Evolutionary conservation across 2,888 invertebrate species (phyloP), one percentile per base, ranked within the genome.

Genomic region (Macaria notata): DNA sequence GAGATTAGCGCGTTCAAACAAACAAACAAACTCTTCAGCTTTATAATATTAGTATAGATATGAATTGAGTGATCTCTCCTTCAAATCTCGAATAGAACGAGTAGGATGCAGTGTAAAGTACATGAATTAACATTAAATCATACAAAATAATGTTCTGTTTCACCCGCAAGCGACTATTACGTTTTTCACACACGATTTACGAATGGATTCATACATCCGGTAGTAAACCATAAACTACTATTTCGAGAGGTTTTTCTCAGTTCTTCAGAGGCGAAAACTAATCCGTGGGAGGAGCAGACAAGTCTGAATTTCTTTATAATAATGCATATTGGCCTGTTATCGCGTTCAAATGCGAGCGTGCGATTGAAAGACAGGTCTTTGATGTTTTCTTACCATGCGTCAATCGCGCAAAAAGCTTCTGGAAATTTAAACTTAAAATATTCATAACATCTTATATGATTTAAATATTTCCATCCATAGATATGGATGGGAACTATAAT

Each of bases 271-370:
- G 41, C 45, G 52, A 54, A 56, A 60, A 46, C 41, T 19, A 29
- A 1, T 4, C 30, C 56, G 60, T 60, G 56, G 60, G 60, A 56
- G 56, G 45, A 54, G 47, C 56, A 61, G 60, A 61, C 56, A 9
- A 29, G 56, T 60, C 56, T 60, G 44, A 53, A 44, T 49, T 41
- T 41, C 41, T 5, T 1, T 41, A 41, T 9, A 41, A 42, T 46
- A 41, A 49, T 49, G 53, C 42, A 42, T 31, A 45, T 47, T 6
- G 7, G 4, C 9, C 42, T 44, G 46, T 7, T 38, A 19, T 31
- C 7, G 43, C 31, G 50, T 43, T 50, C 44, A 52, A 44, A 56
- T 45, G 9, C 38, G 19, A 42, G 44, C 31, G 51, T 38, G 30
- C 41, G 8, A 31, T 33, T 49, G 56, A 57, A 45, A 52, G 19